These are phyloP conservation scores for Myrmecophaga tridactyla DNA, from an alignment of 2,113 vertebrate species.

Conservation along the genomic window DNA sequence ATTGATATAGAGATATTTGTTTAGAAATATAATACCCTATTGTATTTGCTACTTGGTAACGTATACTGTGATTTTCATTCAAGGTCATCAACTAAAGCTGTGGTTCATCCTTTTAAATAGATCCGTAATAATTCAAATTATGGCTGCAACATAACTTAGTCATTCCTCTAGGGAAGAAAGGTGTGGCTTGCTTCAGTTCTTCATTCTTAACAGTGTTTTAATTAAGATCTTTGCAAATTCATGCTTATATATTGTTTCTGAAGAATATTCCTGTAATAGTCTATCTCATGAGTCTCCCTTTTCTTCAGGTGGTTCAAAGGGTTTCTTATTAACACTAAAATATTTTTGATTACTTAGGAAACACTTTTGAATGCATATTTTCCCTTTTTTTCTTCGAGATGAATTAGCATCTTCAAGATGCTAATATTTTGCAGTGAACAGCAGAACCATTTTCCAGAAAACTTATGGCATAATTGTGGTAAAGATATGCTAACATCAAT, in stretches of 20 bases:
- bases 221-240: background rate
- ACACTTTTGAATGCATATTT: background rate
- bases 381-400: background rate
- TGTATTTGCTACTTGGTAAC: background rate
- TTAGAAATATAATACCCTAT: background rate
- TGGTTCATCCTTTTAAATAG: background rate
- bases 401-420: too few species aligned
- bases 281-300: background rate
- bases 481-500: background rate
- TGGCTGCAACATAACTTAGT: background rate
- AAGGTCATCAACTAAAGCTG: background rate
- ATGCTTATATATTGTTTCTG: background rate
- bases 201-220: background rate
- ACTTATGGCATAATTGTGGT: background rate
- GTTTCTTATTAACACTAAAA: background rate
- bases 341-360: background rate
- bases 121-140: background rate
- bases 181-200: background rate
- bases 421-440: background rate
- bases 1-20: background rate
- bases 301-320: background rate
- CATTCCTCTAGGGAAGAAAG: background rate
- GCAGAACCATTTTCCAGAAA: background rate
- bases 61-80: background rate
- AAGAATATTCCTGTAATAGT: background rate